Evolutionary conservation across 2,888 invertebrate species (phyloP), one percentile per base, ranked within the genome.

Genomic region (Tenthredo distinguenda): DNA sequence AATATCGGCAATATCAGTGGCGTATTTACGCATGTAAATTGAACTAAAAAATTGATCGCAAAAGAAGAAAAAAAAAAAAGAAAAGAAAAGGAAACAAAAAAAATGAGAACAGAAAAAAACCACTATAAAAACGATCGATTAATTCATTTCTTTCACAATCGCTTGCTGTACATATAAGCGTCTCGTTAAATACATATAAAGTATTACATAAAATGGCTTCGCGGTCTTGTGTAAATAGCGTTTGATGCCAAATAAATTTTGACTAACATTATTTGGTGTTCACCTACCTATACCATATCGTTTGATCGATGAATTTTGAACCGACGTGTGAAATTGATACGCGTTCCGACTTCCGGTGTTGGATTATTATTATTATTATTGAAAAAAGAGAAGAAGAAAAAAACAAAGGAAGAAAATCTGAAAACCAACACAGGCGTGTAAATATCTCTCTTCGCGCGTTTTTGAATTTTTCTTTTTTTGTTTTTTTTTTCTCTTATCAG

Each of bases 161-260:
- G 86, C 87, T 86, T 87, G 86, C 88, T 89, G 89, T 89, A 89
- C 86, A 89, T 89, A 55, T 89, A 89, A 55, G 62, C 58, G 79
- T 62, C 10, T 81, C 62, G 40, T 26, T 74, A 43, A 43, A 74
- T n/a, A 37, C 15, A 9, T 55, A 26, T 21, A 21, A 37, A 55
- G 31, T 37, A 47, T 72, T 26, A 84, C 4, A 26, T 47, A 74
- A 68, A 50, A 31, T 21, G 37, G 40, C 31, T 47, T 77, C 7
- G 62, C 50, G 18, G 21, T 43, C 21, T 21, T 31, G 84, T 37
- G 21, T 68, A 74, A 37, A 84, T 84, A 87, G 86, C 84, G 82
- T 81, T 85, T 84, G 86, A 88, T 87, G 87, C 87, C 87, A 88
- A 88, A 86, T 55, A 55, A 55, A 55, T 62, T 68, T 72, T 72